phyloP scores from a whole-genome alignment of 1,140 invertebrate species.

The Lasaia peninsularis region DNA sequence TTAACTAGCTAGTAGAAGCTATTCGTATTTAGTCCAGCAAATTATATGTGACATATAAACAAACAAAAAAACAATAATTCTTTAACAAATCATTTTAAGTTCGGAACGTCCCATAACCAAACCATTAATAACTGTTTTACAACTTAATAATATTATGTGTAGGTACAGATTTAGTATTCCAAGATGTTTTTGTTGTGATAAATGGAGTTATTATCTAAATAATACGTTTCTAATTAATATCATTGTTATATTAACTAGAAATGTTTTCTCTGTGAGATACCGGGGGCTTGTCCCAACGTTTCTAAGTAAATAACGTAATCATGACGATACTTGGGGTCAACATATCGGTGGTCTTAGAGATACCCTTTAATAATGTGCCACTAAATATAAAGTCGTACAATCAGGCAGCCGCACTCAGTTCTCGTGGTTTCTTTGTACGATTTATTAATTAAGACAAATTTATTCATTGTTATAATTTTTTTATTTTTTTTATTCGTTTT shows the following conservation, averaged over 20 bases:
- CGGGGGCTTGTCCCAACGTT: conserved; percentile 14
- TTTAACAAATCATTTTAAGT: too few relatives aligned
- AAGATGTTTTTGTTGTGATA: too few relatives aligned
- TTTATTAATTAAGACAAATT: neutral
- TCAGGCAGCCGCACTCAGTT: neutral
- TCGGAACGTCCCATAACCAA: too few relatives aligned
- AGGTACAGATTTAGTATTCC: too few relatives aligned
- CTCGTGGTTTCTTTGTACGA: neutral
- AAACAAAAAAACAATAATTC: too few relatives aligned
- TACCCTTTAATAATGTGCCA: neutral
- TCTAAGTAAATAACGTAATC: conserved; percentile 13
- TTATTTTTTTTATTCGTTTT: too few relatives aligned
- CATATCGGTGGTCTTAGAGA: conserved; percentile 15
- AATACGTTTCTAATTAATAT: neutral
- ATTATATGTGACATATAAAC: too few relatives aligned
- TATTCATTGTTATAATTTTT: too few relatives aligned
- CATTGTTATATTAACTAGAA: conserved; percentile 4
- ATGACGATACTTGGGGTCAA: conserved; percentile 18
- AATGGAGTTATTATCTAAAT: neutral
- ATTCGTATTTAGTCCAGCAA: too few relatives aligned
- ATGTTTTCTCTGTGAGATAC: conserved; percentile 14
- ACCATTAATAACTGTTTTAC: too few relatives aligned
- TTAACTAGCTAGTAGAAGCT: too few relatives aligned
- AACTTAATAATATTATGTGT: too few relatives aligned
- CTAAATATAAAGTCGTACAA: conserved; percentile 1